Conservation (phyloP, 64 coral and sea anemone genomes). For the Acropora yongei region DNA sequence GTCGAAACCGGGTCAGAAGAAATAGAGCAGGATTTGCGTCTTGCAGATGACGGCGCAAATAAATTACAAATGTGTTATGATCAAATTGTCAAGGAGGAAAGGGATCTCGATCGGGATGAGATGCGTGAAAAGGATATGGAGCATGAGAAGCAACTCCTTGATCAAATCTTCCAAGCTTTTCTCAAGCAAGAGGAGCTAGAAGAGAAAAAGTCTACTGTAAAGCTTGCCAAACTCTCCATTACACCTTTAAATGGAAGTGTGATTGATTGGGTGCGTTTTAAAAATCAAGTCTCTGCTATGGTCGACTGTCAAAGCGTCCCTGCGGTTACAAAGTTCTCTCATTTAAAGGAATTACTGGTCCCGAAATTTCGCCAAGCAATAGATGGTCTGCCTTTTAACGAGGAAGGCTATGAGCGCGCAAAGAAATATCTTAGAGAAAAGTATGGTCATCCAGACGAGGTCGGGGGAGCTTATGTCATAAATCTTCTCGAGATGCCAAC, state of each 20-base stretch:
- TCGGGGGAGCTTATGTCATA: slow-evolving; percentile 23
- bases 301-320: slow-evolving; percentile 28
- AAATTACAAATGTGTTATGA: neutral
- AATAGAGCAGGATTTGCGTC: neutral
- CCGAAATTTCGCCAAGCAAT: neutral
- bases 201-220: neutral
- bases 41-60: neutral
- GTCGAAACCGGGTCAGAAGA: neutral
- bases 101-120: neutral
- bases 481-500: slow-evolving; percentile 44
- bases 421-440: slow-evolving; percentile 34
- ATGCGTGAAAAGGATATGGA: neutral
- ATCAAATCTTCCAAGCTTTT: slow-evolving; percentile 13
- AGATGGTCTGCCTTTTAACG: slow-evolving; percentile 26
- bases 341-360: slow-evolving; percentile 5
- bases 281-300: slow-evolving; percentile 29
- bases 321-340: slow-evolving; percentile 22
- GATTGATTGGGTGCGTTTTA: slow-evolving; percentile 31
- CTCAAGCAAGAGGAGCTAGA: neutral
- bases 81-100: neutral
- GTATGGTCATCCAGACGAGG: slow-evolving; percentile 26
- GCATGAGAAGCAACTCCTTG: neutral
- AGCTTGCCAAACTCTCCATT: slow-evolving; percentile 15
- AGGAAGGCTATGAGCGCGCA: slow-evolving; percentile 32
- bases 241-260: neutral